Evolutionary conservation across 2,888 invertebrate species (phyloP), one percentile per base, ranked within the genome.

Genomic region (Drosophila borealis): DNA sequence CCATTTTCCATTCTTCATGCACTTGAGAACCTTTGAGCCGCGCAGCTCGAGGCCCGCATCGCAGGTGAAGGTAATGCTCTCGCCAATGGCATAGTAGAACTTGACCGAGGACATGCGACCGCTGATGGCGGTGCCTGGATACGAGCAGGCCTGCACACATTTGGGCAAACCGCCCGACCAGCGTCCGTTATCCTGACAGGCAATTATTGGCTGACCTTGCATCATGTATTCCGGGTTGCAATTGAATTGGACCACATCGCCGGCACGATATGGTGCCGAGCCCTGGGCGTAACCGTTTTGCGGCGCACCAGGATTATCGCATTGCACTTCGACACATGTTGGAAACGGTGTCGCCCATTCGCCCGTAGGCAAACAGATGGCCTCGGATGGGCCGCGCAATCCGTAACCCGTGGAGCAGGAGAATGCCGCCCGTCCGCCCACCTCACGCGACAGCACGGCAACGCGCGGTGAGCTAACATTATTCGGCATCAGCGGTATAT

Each of bases 201-300:
- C 96, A 54, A 97, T 95, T 79, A 97, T 97, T n/a, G 97, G 96
- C 81, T 96, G 95, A 2, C 98, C 97, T 91, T 97, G 97, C 94
- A 97, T 95, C 94, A 97, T 97, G 92, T 95, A 97, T 81, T 97
- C 97, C 9, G 96, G 95, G 92, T 96, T 96, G 92, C 97, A 98
- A 91, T 96, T 96, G 93, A 97, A 96, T 91, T 97, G 96, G 29
- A 97, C 95, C 55, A 97, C 95, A 92, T 97, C 97, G 0, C 97
- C 97, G 11, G 96, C 96, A 77, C 96, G 94, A 93, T 96, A 97
- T 9, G 96, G 96, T 0, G 95, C 95, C 21, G 94, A 94, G 13
- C 96, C 96, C 87, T 96, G 95, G 66, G 96, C 95, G 92, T 96
- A 96, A 53, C 97, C 97, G 70, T 96, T 95, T 39, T 95, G 94